Base-by-base conservation (phyloP, 2,888 invertebrate species). In the Helleia helle region DNA sequence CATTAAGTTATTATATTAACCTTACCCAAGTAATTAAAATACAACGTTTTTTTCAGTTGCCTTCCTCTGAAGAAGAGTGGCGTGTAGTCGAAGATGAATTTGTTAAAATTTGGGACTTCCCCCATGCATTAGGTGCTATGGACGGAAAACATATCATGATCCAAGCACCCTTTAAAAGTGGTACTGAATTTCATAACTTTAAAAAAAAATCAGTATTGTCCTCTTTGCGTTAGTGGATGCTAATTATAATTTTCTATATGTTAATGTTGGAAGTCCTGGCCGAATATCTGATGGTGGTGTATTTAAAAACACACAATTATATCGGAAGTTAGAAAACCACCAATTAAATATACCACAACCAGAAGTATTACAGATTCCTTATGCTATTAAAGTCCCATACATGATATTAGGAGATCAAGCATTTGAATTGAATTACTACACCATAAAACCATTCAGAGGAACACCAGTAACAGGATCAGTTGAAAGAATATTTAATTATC, bases 211-310 rank as follows among this genome's bases (percentile, higher is more conserved):
- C 27, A 17, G 30, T 30, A 30, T 30, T 14, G 30, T 34, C 18
- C 22, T 34, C 18, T 34, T 34, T 17, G 34, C 22, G 6, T 18
- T 34, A n/a, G 18, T 34, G 18, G 34, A 34, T 34, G 22, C 34
- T 18, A 34, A 34, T 34, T 18, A 34, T 11, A 34, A 34, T 18
- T 34, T 34, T 34, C 34, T 34, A 12, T 34, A 18, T 34, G 34
- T 34, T 34, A 34, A 34, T 34, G 34, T 34, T 11, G 34, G 22
- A 34, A 34, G 34, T 34, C 17, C 17, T 18, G 18, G 34, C n/a
- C 34, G 34, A 18, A 22, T 34, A 18, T 34, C 34, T 18, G 9
- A 34, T 18, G 34, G 34, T 18, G 34, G 34, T 18, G 18, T 34
- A 18, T 34, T 34, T 22, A 34, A 22, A 34, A 34, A 6, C 18